Percentiles rank a stretch among this genome's conserved stretches.
These are phyloP conservation scores for Tichodroma muraria DNA, from an alignment of 2,113 vertebrate genomes.

Conservation along the genomic window DNA sequence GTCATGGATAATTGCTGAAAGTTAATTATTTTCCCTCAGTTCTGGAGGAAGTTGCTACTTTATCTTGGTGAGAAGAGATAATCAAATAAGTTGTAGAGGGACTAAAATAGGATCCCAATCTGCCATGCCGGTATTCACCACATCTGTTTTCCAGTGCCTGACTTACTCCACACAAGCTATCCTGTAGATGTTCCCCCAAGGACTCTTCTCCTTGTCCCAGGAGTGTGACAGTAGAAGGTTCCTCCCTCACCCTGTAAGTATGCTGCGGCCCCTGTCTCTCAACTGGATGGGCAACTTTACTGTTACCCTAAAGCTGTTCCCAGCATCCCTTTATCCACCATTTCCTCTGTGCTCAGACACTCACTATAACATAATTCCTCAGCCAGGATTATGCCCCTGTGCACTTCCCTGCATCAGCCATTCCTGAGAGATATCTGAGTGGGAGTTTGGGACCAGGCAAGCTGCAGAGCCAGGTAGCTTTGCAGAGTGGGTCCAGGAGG, in stretches of 20 bases:
- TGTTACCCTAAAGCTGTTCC: not conserved
- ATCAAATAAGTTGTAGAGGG: not conserved
- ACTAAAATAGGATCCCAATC: not conserved
- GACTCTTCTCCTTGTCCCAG: not conserved
- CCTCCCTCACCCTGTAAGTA: not conserved
- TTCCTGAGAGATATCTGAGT: not conserved
- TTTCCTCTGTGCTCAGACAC: not conserved
- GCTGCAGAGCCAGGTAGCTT: not conserved
- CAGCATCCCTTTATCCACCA: too few relatives aligned
- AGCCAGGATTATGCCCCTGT: rapidly evolving
- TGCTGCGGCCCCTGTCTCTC: not conserved
- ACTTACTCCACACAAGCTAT: not conserved
- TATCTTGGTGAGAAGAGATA: not conserved
- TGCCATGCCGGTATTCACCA: not conserved
- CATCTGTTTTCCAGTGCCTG: not conserved
- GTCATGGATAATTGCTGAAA: not conserved
- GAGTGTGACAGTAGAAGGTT: not conserved
- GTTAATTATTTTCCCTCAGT: not conserved
- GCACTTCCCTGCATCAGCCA: not conserved
- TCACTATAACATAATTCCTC: not conserved
- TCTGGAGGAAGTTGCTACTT: rapidly evolving
- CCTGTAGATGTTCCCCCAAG: rapidly evolving
- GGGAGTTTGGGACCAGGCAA: not conserved
- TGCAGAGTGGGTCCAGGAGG: not conserved
- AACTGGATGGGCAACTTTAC: rapidly evolving